phyloP scores from a whole-genome alignment of 92 coral and sea anemone species.

The Heteractis magnifica region DNA sequence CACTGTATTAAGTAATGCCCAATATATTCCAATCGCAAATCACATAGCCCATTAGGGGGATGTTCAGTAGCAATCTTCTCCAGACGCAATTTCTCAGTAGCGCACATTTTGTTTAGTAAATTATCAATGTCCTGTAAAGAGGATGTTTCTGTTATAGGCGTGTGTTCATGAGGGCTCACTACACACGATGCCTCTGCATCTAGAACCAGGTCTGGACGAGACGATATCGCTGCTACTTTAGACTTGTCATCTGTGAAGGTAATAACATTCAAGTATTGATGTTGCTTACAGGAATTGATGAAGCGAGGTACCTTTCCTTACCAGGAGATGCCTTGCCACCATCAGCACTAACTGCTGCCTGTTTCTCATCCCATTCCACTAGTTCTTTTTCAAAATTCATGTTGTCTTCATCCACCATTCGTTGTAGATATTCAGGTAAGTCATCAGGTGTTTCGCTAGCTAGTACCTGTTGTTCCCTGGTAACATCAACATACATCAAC shows the following conservation, averaged over 20 bases:
- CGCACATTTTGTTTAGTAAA: slow-evolving; percentile 62
- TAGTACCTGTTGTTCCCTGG: slow-evolving; percentile 65
- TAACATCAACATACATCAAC: slow-evolving; percentile 75
- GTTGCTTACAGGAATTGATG: not conserved
- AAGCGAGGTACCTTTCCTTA: not conserved
- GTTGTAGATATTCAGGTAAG: slow-evolving; percentile 67
- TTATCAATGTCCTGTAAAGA: slow-evolving; percentile 52
- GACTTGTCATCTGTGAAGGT: slow-evolving; percentile 50
- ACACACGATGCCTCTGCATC: slow-evolving; percentile 55
- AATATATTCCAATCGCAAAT: slow-evolving; percentile 81
- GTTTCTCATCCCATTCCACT: slow-evolving; percentile 86
- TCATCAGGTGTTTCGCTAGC: slow-evolving; percentile 46
- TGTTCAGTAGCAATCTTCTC: slow-evolving; percentile 60
- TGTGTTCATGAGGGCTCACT: slow-evolving; percentile 41
- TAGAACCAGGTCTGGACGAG: slow-evolving; percentile 47
- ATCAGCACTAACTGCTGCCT: slow-evolving; percentile 29
- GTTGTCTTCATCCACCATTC: slow-evolving; percentile 77
- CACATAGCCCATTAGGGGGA: slow-evolving; percentile 68
- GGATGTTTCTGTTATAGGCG: slow-evolving; percentile 44
- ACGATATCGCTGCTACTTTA: slow-evolving; percentile 43
- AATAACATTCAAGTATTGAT: not conserved
- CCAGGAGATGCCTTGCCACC: slow-evolving; percentile 17
- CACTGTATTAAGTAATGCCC: slow-evolving; percentile 76
- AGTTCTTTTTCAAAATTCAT: slow-evolving; percentile 75
- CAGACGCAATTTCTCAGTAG: slow-evolving; percentile 44